Percentiles rank a stretch among this genome's conserved stretches.
Conservation (phyloP, 2,888 invertebrate genomes). For the Alcis repandata region DNA sequence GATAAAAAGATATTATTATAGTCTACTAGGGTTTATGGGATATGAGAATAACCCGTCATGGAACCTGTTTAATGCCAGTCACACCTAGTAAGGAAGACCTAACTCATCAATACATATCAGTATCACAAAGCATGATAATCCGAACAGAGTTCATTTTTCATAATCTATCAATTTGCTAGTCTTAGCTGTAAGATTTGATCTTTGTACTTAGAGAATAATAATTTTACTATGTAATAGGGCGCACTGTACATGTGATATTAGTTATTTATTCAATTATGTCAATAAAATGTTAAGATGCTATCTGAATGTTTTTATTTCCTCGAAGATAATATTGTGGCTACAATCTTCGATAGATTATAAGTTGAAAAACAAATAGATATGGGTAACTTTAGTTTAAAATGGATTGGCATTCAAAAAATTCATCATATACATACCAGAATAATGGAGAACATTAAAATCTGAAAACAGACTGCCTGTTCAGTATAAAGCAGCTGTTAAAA, state of each 20-base stretch:
- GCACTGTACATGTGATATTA: conserved; percentile 85
- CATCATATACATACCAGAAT: not conserved
- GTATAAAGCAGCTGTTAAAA: conserved; percentile 40
- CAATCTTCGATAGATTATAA: conserved; percentile 16
- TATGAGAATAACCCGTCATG: not conserved
- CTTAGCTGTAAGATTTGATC: conserved; percentile 74
- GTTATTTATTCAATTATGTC: conserved; percentile 75
- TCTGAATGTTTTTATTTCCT: conserved; percentile 39
- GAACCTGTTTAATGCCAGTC: not conserved
- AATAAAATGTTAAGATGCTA: conserved; percentile 63
- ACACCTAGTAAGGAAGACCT: not conserved
- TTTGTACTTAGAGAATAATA: conserved; percentile 51
- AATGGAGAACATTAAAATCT: conserved; percentile 4
- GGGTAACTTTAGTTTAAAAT: not conserved
- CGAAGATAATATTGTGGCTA: not conserved
- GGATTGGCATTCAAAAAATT: not conserved
- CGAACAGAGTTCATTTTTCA: conserved; percentile 72
- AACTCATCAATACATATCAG: conserved; percentile 75
- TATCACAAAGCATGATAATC: conserved; percentile 80
- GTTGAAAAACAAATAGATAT: not conserved
- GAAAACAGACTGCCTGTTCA: conserved; percentile 9
- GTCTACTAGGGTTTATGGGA: too few species aligned
- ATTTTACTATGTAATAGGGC: conserved; percentile 63
- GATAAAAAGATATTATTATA: too few species aligned
- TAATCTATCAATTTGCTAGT: conserved; percentile 76